Base-by-base conservation (phyloP, 2,113 vertebrate species). In the Anoura caudifer region DNA sequence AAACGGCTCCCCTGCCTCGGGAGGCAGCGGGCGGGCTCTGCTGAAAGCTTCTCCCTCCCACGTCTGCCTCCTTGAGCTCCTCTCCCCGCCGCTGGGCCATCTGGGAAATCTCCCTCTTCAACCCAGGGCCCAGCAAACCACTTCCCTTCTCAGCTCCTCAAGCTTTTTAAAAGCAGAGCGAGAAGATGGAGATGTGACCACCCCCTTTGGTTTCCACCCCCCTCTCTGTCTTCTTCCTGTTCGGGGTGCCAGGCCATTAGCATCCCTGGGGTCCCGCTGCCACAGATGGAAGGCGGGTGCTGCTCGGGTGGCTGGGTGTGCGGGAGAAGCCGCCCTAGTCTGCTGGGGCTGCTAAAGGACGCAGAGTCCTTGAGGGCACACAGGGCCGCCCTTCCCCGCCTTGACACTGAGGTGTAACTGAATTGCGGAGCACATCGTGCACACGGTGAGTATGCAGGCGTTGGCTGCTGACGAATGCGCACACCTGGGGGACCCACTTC, bases 81-180 rank as follows among this genome's bases (percentile, higher is more conserved):
- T 7, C 41, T 24, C 54, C 80, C 41, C 33, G 2, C 82, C 43
- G 14, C 47, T 14, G 63, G 70, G 17, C 63, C 90, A 52, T 56
- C 90, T 75, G 79, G 38, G 73, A 96, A 61, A 28, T 4, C 54
- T 5, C 12, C 95, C 56, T 95, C 79, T 95, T 70, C 79, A 87
- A 2, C 47, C 47, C 28, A 0, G 47, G 5, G 7, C 75, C 3
- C 0, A 26, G 77, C 70, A 31, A 50, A 38, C 16, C 33, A 5
- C 63, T 16, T 82, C 17, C 38, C 67, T 79, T 47, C 45, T 36
- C 93, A 8, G 72, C 26, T 26, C 24, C 65, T 56, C 12, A 0
- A 22, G 83, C 92, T 38, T 95, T 95, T 75, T 52, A 89, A 94
- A 95, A 95, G 90, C 92, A 59, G 50, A 63, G 7, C 26, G 11